phyloP scores from a whole-genome alignment of 2,113 vertebrate genomes.

The Colossoma macropomum region DNA sequence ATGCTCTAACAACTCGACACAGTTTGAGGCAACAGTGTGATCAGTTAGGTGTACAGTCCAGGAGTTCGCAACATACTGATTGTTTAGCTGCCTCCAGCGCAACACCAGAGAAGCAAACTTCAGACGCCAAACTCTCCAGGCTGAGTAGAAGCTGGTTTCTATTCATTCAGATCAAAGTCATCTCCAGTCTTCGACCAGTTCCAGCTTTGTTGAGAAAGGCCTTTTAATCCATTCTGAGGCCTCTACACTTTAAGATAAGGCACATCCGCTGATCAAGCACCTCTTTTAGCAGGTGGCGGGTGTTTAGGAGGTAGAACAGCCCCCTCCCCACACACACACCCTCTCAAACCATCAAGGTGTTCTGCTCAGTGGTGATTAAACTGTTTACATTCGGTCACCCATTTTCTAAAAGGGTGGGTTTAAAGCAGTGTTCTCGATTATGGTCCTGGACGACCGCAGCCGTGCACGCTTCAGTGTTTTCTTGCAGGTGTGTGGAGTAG shows the following conservation, averaged over 20 bases:
- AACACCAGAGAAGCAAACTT: no score
- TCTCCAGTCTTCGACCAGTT: no score
- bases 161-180: background rate
- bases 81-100: no score
- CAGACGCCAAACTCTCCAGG: no score
- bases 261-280: constrained; percentile 14
- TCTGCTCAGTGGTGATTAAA: constrained; percentile 23
- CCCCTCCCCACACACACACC: background rate
- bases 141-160: no score
- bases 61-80: no score
- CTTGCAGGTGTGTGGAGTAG: background rate
- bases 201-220: background rate
- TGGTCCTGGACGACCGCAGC: background rate
- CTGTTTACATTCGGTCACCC: constrained; percentile 30
- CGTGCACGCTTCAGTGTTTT: background rate
- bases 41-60: no score
- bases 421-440: background rate
- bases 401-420: background rate
- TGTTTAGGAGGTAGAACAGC: constrained; percentile 14
- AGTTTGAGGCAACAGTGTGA: no score
- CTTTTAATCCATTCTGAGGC: background rate
- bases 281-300: constrained; percentile 10
- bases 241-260: constrained; percentile 45
- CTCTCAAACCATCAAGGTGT: constrained; percentile 7
- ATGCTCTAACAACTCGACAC: no score